Conservation (phyloP, 1,140 invertebrate species). For the Harpegnathos saltator region DNA sequence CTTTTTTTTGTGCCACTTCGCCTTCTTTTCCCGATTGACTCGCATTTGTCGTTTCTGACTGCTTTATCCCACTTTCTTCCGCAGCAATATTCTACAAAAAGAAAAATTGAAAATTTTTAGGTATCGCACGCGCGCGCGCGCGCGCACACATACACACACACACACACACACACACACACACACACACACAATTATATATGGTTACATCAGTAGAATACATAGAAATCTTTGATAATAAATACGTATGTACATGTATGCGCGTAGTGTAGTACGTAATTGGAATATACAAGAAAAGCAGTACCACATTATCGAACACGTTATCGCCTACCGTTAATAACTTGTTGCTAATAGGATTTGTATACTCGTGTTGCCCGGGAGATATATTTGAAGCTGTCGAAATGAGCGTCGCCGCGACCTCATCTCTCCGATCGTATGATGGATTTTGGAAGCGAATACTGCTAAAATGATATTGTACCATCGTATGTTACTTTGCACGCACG, state of each 20-base stretch:
- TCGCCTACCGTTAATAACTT: constrained; percentile 59
- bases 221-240: too few relatives aligned
- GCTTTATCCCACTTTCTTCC: background rate
- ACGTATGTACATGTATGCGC: too few relatives aligned
- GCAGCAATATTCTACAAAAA: constrained; percentile 21
- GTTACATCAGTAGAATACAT: too few relatives aligned
- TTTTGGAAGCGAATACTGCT: constrained; percentile 83
- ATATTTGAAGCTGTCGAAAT: constrained; percentile 71
- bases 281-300: too few relatives aligned
- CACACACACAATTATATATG: too few relatives aligned
- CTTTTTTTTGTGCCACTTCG: background rate
- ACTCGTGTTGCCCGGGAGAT: constrained; percentile 82
- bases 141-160: too few relatives aligned
- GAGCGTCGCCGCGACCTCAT: constrained; percentile 27
- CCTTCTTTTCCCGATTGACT: background rate
- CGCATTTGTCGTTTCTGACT: background rate
- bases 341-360: constrained; percentile 79
- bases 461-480: background rate
- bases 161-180: too few relatives aligned
- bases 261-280: too few relatives aligned
- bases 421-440: constrained; percentile 77
- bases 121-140: too few relatives aligned
- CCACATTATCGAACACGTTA: too few relatives aligned
- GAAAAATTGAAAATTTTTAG: too few relatives aligned
- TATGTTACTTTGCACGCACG: background rate